phyloP scores from a whole-genome alignment of 92 coral and sea anemone genomes.

The Umimayanthus chanpuru region DNA sequence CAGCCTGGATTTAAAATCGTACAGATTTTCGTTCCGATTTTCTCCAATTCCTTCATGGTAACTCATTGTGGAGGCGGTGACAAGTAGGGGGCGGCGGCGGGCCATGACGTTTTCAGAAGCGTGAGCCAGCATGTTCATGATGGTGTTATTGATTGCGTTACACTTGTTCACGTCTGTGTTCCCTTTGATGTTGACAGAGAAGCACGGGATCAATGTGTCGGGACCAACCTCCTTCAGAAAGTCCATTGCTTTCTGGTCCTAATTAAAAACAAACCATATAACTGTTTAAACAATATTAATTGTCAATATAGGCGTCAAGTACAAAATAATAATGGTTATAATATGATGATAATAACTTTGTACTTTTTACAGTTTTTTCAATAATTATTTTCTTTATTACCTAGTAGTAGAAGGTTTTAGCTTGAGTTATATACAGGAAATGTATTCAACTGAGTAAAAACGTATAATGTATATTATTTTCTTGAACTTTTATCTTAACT shows the following conservation, averaged over 20 bases:
- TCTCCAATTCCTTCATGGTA: neutral
- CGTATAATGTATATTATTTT: too few species aligned
- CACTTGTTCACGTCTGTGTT: slow-evolving; percentile 61
- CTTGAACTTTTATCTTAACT: too few species aligned
- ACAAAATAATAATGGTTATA: too few species aligned
- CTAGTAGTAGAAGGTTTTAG: too few species aligned
- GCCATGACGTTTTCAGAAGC: slow-evolving; percentile 58
- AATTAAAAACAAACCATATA: neutral
- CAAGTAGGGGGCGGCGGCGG: slow-evolving; percentile 77
- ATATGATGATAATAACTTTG: too few species aligned
- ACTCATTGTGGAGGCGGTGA: slow-evolving; percentile 73
- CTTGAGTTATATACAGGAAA: too few species aligned
- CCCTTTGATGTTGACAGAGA: slow-evolving; percentile 74
- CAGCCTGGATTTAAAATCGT: neutral
- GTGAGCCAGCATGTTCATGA: slow-evolving; percentile 67
- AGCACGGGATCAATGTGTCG: slow-evolving; percentile 83
- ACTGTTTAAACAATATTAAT: too few species aligned
- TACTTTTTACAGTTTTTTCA: too few species aligned
- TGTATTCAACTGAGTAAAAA: too few species aligned
- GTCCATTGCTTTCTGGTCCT: slow-evolving; percentile 78
- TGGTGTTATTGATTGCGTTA: slow-evolving; percentile 64
- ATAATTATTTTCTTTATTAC: too few species aligned
- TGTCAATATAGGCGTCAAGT: too few species aligned
- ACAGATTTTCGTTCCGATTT: neutral
- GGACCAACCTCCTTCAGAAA: slow-evolving; percentile 84